Evolutionary conservation across 1,140 invertebrate species (phyloP), one percentile per base, ranked within the genome.

Genomic region (Leptonema lineaticorne): DNA sequence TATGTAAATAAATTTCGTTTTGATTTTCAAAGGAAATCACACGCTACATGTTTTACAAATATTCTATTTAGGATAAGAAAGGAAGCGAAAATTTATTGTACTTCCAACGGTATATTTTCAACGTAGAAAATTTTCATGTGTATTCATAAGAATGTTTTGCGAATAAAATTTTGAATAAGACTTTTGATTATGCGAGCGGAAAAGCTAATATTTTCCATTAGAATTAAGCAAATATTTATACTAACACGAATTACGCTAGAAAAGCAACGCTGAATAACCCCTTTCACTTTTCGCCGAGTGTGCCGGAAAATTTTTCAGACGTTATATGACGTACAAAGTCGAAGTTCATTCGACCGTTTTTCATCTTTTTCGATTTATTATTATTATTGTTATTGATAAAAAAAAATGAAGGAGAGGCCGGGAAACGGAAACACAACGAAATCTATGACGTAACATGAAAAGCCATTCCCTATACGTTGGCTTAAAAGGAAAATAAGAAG

Each of bases 371-470:
- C n/a, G n/a, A n/a, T n/a, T n/a, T n/a, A n/a, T n/a, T n/a, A n/a
- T n/a, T n/a, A n/a, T n/a, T n/a, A n/a, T n/a, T n/a, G n/a, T 53
- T 53, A 53, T 53, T 53, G 50, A 20, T 20, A 24, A 53, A 53
- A 53, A n/a, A n/a, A n/a, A 53, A 22, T 20, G 46, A 18, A 2
- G 37, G 37, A 3, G 11, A 9, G 37, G 46, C 14, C 46, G 22
- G 46, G 50, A 53, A 53, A 53, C 50, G 50, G 50, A 53, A 53
- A 53, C 50, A 24, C 50, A 53, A 53, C 27, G 50, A 53, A 53
- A 53, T 24, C 50, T 20, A 24, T 53, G 50, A 53, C 50, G 50
- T 26, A 22, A 14, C 27, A 53, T 53, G n/a, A 53, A 50, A 53
- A 53, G 20, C 22, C 37, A 14, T 41, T 41, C 11, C 37, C 37